Evolutionary conservation across 2,888 invertebrate genomes (phyloP), one percentile per base, ranked within the genome.

Genomic region (Encarsia formosa): DNA sequence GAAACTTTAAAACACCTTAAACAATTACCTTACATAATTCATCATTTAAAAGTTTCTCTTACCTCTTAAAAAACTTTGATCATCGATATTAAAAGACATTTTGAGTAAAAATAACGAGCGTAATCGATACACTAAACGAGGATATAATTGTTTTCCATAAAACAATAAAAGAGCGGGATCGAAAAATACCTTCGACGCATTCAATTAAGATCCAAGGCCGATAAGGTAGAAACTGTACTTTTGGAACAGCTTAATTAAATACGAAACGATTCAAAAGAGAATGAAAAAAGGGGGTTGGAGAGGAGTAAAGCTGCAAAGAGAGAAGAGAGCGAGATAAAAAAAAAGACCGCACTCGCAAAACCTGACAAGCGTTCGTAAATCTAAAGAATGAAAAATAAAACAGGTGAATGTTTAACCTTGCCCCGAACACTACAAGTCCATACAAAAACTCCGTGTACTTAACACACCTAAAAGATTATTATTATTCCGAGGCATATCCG

Each of bases 161-260:
- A 39, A 49, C 45, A 40, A 52, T 52, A 47, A 49, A 20, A 49
- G 39, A 31, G 24, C 31, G 24, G 5, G 5, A n/a, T 4, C 19
- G 37, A 45, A 45, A 51, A 56, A 51, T 54, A 37, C 42, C 51
- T 18, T 19, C 49, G 42, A 45, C 31, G 46, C 39, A 51, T 35
- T 49, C 48, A 42, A 51, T 52, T 54, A 52, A 48, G 52, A 49
- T 52, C 51, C 49, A 55, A 52, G 55, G 55, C 45, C 55, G 55
- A 51, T 54, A 45, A 44, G 31, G 38, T 32, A 37, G 48, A 48
- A 45, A 44, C 48, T 44, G 52, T 45, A 48, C 49, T 45, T 52
- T 52, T 52, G 41, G 49, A 52, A 56, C 46, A 49, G 39, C 49
- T 56, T 56, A 52, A 56, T 56, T 49, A 56, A 56, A 52, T 49